Conservation (phyloP, 2,113 vertebrate species). For the Rhinichthys klamathensis region DNA sequence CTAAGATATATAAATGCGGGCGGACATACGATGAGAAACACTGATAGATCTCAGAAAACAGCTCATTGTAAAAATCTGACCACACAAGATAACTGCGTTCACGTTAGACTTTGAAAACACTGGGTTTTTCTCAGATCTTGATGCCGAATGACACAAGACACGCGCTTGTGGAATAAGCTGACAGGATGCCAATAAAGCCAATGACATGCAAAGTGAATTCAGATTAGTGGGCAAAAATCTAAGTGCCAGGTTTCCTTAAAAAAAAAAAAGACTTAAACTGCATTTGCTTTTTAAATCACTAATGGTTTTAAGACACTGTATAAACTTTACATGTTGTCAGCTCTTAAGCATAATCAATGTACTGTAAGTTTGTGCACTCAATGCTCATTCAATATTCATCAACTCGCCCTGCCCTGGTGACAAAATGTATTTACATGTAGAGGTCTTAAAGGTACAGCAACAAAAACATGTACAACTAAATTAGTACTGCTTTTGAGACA, state of each 20-base stretch:
- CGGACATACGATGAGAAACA: neutral
- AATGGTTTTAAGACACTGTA: too few species aligned
- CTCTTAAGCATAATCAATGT: neutral
- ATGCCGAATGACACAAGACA: neutral
- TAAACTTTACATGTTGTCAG: too few species aligned
- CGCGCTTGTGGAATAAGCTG: neutral
- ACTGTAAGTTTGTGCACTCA: neutral
- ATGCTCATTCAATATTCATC: neutral
- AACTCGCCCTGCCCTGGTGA: neutral
- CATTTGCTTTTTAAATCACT: too few species aligned
- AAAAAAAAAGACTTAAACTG: too few species aligned
- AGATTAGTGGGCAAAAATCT: neutral
- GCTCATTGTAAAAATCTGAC: neutral
- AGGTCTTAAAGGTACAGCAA: too few species aligned
- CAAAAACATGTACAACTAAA: too few species aligned
- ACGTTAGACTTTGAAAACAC: neutral
- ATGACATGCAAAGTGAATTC: neutral
- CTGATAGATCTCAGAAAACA: neutral
- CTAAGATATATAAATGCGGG: too few species aligned
- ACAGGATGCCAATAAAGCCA: neutral
- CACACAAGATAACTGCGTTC: neutral
- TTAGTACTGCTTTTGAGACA: too few species aligned
- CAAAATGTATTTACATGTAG: neutral
- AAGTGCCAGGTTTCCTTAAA: neutral
- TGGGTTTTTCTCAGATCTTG: neutral